Conservation (phyloP, 2,797 vertebrate species). For the Danio tinwini region DNA sequence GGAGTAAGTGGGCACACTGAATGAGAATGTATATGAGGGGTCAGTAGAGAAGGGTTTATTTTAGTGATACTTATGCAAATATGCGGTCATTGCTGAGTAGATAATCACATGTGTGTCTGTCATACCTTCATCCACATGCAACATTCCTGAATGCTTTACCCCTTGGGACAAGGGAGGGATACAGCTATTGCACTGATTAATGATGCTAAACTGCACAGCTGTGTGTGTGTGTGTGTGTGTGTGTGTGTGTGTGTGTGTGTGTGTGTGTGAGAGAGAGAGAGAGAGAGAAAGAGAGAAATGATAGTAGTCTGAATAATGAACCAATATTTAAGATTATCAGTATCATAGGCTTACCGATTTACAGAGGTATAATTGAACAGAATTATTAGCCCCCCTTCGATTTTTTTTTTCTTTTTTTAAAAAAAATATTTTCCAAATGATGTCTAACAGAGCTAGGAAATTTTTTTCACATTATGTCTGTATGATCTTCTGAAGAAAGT, state of each 20-base stretch:
- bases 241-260: too few relatives aligned
- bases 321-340: not conserved
- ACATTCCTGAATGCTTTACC: constrained; percentile 17
- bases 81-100: not conserved
- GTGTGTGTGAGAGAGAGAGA: too few relatives aligned
- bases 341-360: not conserved
- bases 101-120: constrained; percentile 13
- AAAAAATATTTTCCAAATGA: too few relatives aligned
- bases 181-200: constrained; percentile 3
- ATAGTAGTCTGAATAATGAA: not conserved
- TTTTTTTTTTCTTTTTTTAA: too few relatives aligned
- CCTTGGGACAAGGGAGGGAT: constrained; percentile 4
- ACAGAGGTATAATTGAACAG: not conserved
- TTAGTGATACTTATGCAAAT: not conserved
- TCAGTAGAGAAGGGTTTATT: not conserved
- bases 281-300: not conserved
- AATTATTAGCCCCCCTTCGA: too few relatives aligned
- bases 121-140: constrained; percentile 27
- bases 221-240: constrained; percentile 5
- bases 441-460: too few relatives aligned
- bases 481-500: too few relatives aligned
- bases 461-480: too few relatives aligned
- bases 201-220: constrained; percentile 27
- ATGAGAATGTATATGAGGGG: not conserved
- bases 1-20: not conserved